A percentile compares a stretch with the other conserved stretches of the same genome.
phyloP scores from a whole-genome alignment of 2,888 invertebrate genomes.

The Endotricha flammealis region DNA sequence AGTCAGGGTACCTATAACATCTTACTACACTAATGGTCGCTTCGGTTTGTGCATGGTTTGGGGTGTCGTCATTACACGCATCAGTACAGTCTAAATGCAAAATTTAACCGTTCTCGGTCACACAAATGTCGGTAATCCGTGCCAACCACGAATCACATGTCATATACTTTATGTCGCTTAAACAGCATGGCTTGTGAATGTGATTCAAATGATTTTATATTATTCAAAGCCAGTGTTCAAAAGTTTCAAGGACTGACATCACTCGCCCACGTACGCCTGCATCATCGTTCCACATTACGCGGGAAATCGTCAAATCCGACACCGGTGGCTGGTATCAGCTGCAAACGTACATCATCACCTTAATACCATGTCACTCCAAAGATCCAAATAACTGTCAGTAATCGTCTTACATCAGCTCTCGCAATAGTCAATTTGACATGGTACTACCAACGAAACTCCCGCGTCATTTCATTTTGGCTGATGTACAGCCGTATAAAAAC shows the following conservation, averaged over 20 bases:
- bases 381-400: too few species aligned
- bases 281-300: constrained; percentile 2
- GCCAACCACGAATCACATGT: neutral
- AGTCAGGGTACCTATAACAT: constrained; percentile 58
- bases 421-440: too few species aligned
- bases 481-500: too few species aligned
- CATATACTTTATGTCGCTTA: neutral
- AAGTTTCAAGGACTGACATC: constrained; percentile 46
- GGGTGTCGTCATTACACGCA: constrained; percentile 4
- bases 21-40: constrained; percentile 26
- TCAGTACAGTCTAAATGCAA: neutral
- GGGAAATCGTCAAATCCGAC: neutral
- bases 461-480: too few species aligned
- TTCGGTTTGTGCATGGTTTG: constrained; percentile 61
- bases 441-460: too few species aligned
- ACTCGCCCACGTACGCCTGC: constrained; percentile 18
- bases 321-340: neutral
- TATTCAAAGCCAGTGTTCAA: constrained; percentile 29
- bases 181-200: constrained; percentile 4
- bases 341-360: too few species aligned
- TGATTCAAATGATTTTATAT: neutral
- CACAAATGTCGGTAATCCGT: neutral
- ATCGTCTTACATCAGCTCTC: too few species aligned
- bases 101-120: neutral
- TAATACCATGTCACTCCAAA: too few species aligned